Evolutionary conservation across 2,888 invertebrate species (phyloP).

Genomic region (Heliconius ismenius): DNA sequence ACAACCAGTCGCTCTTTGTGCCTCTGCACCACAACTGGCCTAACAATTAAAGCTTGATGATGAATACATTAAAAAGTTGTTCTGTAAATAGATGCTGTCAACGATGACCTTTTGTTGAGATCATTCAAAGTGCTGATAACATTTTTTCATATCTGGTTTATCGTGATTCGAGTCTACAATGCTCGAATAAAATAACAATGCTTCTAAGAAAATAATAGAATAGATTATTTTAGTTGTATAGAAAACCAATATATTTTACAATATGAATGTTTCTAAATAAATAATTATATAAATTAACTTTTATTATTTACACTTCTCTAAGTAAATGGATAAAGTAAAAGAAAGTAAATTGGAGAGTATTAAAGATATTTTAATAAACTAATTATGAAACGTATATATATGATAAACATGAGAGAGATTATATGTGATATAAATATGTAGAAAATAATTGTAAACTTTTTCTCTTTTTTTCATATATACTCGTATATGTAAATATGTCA

Average conservation of each 20-base stretch:
- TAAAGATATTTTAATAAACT: background rate
- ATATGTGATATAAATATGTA: background rate
- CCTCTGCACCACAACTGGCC: too few relatives aligned
- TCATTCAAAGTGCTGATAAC: conserved; percentile 14
- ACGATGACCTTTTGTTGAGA: conserved; percentile 29
- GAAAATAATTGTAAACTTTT: background rate
- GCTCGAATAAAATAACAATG: background rate
- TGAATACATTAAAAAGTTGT: conserved; percentile 12
- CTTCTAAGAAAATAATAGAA: background rate
- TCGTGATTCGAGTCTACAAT: conserved; percentile 12
- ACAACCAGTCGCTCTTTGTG: too few relatives aligned
- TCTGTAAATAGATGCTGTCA: conserved; percentile 14
- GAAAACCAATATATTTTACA: background rate
- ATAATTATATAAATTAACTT: too few relatives aligned
- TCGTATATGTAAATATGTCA: background rate
- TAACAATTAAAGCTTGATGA: background rate
- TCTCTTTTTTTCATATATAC: background rate
- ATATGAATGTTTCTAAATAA: background rate
- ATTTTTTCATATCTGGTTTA: conserved; percentile 12
- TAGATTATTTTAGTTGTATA: background rate
- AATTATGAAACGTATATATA: background rate
- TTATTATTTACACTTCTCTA: too few relatives aligned
- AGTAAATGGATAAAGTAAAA: background rate
- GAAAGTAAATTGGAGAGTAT: conserved; percentile 1
- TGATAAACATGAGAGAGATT: background rate